Base-by-base conservation (phyloP, 2,113 vertebrate species). In the Centropus unirufus region DNA sequence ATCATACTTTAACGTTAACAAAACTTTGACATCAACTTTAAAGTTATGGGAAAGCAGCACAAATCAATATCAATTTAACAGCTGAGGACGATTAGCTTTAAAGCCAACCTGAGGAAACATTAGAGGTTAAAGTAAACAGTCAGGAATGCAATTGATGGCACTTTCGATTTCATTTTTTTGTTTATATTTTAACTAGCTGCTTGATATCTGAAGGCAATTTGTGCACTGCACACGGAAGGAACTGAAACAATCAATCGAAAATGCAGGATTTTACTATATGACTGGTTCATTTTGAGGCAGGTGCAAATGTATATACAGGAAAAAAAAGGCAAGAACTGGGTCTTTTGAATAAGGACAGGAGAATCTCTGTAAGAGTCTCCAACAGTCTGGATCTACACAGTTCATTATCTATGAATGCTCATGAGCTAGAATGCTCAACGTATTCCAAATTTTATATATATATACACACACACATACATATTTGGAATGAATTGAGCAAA, bases 11-110 rank as follows among this genome's bases (percentile, higher is more conserved):
- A 36, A 36, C 36, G 36, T 36, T 36, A 36, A 36, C 36, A 36
- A 36, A n/a, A n/a, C n/a, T n/a, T n/a, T n/a, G n/a, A n/a, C n/a
- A n/a, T n/a, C n/a, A n/a, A 7, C 83, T 95, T 61, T 63, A 89
- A 78, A 74, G 89, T 88, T 80, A 93, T 42, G 95, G 90, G 83
- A 96, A 97, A 97, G 96, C 96, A 95, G 85, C 93, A 95, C 83
- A 93, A 93, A 94, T 93, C 87, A 95, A 88, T 94, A 92, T 82
- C 27, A 96, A 87, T 74, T 89, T 95, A 96, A 95, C 36, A 84
- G 90, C 88, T 96, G 69, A 34, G 88, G 92, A 42, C 91, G 90
- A 42, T 54, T 67, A 81, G 82, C 83, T 94, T 94, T 74, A 95
- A 89, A 95, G 92, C 51, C 86, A 94, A 93, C 94, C 88, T 22